Percentiles rank a stretch among this genome's conserved stretches.
Evolutionary conservation across 2,888 invertebrate species (phyloP).

Genomic region (Acrobasis consociella): DNA sequence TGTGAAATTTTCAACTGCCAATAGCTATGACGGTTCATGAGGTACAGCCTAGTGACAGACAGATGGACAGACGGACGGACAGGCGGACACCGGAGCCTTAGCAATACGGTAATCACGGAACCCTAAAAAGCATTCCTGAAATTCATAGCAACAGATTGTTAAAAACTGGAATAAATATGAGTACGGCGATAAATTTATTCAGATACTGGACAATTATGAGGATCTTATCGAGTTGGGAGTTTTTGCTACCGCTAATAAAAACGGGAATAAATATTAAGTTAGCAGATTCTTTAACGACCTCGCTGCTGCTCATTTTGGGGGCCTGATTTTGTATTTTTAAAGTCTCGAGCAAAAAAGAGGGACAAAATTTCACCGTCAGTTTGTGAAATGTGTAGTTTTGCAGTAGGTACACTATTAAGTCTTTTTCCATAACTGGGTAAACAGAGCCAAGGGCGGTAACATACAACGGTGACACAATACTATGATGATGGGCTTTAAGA

Average conservation of each 20-base stretch:
- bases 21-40: no score
- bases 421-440: not conserved
- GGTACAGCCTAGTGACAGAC: no score
- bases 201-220: conserved; percentile 7
- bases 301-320: conserved; percentile 3
- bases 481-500: no score
- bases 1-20: no score
- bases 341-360: no score
- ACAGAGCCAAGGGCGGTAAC: not conserved
- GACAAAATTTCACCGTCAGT: no score
- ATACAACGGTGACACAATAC: no score
- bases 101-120: no score
- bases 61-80: no score
- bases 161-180: conserved; percentile 5
- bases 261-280: conserved; percentile 18
- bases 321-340: not conserved
- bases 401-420: not conserved
- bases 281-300: conserved; percentile 15
- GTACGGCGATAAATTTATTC: not conserved
- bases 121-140: not conserved
- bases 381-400: not conserved
- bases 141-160: conserved; percentile 7
- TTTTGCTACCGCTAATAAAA: conserved; percentile 8
- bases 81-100: no score
- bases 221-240: conserved; percentile 15